Evolutionary conservation across 2,888 invertebrate genomes (phyloP), one percentile per base, ranked within the genome.

Genomic region (Eretmocerus hayati): DNA sequence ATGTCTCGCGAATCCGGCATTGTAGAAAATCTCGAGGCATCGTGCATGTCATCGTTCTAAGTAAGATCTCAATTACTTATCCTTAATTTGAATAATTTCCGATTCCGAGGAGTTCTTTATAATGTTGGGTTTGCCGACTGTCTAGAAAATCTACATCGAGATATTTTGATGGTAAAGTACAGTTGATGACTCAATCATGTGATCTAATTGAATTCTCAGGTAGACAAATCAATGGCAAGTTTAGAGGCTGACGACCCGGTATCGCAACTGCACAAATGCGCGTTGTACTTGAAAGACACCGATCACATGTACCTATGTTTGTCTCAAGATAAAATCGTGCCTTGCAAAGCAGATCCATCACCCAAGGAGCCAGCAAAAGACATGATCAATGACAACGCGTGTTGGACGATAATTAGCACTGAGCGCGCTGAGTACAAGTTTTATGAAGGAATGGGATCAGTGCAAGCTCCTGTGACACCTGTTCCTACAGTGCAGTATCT

Each of bases 341-440:
- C 99, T 74, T 97, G 97, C 72, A 95, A 97, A 79, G 96, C 96
- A 2, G 94, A 95, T 1, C 48, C 53, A 4, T 47, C 48, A 2
- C 50, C 53, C 2, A 53, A 53, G 26, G 53, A 50, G n/a, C 16
- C 36, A 4, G 50, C 42, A 11, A 53, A 53, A 16, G 48, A 53
- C 26, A 38, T 50, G 39, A 53, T 53, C 3, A 53, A 50, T 18
- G 53, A 53, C 26, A 50, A 48, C 2, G 53, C 53, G 2, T 53
- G 53, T 33, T 53, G 53, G 53, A 50, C 53, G 2, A 50, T 53
- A 3, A 53, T 53, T 19, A 53, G 53, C 19, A 53, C 99, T 4
- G 99, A 99, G 72, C 96, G 96, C 72, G 97, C 96, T 1, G 97
- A 99, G 73, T 99, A 99, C 74, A 93, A 94, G 65, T 99, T 97